Evolutionary conservation across 2,888 invertebrate species (phyloP), one percentile per base, ranked within the genome.

Genomic region (Hylaea fasciaria): DNA sequence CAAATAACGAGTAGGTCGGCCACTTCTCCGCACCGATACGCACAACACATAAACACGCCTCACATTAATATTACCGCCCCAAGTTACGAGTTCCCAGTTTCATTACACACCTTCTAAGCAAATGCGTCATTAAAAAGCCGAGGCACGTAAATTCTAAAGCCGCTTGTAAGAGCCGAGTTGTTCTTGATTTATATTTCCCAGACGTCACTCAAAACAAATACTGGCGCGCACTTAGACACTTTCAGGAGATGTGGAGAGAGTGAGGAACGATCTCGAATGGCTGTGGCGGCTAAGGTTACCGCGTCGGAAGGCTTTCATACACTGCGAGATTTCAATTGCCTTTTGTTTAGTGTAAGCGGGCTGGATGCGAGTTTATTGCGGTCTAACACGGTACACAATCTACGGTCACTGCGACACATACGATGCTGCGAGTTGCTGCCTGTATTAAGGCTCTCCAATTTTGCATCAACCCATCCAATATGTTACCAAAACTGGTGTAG

Each of bases 261-360:
- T 86, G 87, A 86, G 81, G 86, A 85, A 86, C 86, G 83, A 84
- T 80, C 72, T 68, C 70, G 66, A 69, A 64, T 68, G 66, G 67
- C 71, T 66, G 62, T 62, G 64, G 61, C 52, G 51, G 66, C 8
- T 47, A 51, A 14, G 50, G 50, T 57, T 52, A 44, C 52, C 52
- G 44, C 51, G 45, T 45, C 46, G 37, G 61, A 52, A 43, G 50
- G 62, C 62, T 65, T 68, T 66, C 47, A 46, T 52, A 58, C 48
- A 50, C 56, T 69, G 13, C 41, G 37, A 44, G 40, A 52, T 44
- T 66, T 62, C 56, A 59, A 62, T 35, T 35, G 13, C 37, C 50
- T 50, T 61, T 61, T 56, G 58, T 60, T 48, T n/a, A 16, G 45
- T 35, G 28, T 48, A 22, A 45, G 32, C 45, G n/a, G n/a, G 40